Evolutionary conservation across 2,113 vertebrate species (phyloP).

Genomic region (Ceratotherium simum): DNA sequence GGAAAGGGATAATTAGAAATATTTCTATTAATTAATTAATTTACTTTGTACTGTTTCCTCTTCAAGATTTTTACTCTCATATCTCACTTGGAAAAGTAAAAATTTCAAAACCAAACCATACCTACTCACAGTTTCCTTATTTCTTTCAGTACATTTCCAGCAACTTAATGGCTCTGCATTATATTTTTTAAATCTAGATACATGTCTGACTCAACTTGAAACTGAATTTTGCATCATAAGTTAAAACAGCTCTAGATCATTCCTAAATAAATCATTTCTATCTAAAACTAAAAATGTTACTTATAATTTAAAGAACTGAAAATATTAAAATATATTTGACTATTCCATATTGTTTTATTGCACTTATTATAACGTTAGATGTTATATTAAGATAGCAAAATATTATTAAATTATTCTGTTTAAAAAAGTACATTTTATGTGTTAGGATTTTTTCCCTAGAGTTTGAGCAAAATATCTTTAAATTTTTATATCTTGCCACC

Average conservation of each 20-base stretch:
- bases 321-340: neutral
- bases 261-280: neutral
- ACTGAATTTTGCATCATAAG: constrained; percentile 23
- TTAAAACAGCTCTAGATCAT: neutral
- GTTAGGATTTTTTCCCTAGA: neutral
- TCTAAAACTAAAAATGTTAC: neutral
- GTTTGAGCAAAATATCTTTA: neutral
- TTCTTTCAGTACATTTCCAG: neutral
- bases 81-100: neutral
- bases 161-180: neutral
- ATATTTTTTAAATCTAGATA: neutral
- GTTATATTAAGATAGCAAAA: neutral
- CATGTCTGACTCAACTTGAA: neutral
- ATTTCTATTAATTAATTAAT: neutral
- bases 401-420: neutral
- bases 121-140: neutral
- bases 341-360: neutral
- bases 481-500: neutral
- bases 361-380: neutral
- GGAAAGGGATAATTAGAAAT: neutral
- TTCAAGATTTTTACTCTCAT: neutral
- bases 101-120: neutral
- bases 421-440: neutral
- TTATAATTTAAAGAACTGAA: neutral
- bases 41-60: neutral